Evolutionary conservation across 2,888 invertebrate genomes (phyloP).

Genomic region (Patella caerulea): DNA sequence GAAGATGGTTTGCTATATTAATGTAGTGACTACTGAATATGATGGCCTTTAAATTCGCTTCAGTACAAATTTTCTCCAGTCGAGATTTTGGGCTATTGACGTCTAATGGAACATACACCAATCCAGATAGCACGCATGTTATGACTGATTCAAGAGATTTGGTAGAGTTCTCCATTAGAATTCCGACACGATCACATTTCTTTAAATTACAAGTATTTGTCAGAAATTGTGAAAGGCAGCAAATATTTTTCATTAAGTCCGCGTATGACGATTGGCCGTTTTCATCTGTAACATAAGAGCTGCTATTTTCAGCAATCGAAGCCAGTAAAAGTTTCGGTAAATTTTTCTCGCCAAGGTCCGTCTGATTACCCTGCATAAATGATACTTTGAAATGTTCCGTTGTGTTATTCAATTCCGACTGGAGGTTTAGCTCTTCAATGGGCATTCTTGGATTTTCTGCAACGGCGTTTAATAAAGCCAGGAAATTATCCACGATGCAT

Average conservation of each 20-base stretch:
- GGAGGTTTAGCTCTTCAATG: neutral
- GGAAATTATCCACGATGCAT: neutral
- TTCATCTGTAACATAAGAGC: neutral
- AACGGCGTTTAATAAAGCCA: neutral
- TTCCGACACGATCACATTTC: neutral
- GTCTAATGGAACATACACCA: neutral
- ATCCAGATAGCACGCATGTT: neutral
- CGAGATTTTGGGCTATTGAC: slow-evolving; percentile 4
- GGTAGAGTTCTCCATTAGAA: neutral
- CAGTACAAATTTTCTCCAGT: neutral
- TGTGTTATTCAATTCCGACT: neutral
- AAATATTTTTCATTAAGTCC: neutral
- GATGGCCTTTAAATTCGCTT: neutral
- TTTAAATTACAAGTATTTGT: neutral
- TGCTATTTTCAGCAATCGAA: neutral
- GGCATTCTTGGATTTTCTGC: neutral
- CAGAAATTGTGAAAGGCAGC: neutral
- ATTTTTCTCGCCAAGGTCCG: neutral
- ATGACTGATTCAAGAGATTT: neutral
- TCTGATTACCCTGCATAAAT: neutral
- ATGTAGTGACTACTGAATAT: neutral
- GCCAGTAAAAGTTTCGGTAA: neutral
- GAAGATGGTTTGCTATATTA: slow-evolving; percentile 4
- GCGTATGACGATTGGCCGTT: neutral
- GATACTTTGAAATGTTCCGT: neutral